phyloP scores from a whole-genome alignment of 2,888 invertebrate genomes.

The Spodoptera picta region DNA sequence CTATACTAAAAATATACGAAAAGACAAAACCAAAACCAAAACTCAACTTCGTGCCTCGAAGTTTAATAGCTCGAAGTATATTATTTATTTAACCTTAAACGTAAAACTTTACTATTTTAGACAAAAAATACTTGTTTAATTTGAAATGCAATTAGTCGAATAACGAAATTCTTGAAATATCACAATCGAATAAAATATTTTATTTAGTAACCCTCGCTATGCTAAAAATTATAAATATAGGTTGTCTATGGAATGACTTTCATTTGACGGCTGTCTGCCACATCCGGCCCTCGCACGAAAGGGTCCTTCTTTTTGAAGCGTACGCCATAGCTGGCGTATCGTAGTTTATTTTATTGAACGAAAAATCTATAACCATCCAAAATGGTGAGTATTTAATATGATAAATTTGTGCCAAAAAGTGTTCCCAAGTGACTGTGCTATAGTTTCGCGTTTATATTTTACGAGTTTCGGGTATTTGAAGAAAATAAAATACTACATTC shows the following conservation, averaged over 20 bases:
- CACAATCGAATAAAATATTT: too few species aligned
- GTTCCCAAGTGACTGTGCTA: conserved; percentile 67
- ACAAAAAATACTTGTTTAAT: too few species aligned
- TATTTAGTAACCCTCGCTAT: conserved; percentile 5
- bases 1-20: too few species aligned
- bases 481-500: conserved; percentile 60
- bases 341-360: conserved; percentile 91
- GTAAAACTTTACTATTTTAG: too few species aligned
- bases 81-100: too few species aligned
- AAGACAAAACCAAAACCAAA: too few species aligned
- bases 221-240: conserved; percentile 21
- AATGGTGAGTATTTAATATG: conserved; percentile 90
- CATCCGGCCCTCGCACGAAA: conserved; percentile 76
- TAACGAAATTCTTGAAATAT: too few species aligned
- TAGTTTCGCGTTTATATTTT: conserved; percentile 75
- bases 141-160: too few species aligned
- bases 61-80: too few species aligned
- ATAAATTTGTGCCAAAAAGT: conserved; percentile 72
- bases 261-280: conserved; percentile 70
- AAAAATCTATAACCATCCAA: conserved; percentile 95
- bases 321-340: conserved; percentile 97
- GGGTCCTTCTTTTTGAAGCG: conserved; percentile 94
- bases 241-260: conserved; percentile 70
- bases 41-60: too few species aligned
- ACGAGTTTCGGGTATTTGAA: conserved; percentile 59